Base-by-base conservation (phyloP, 2,888 invertebrate species). In the Sarcophaga rosellei region DNA sequence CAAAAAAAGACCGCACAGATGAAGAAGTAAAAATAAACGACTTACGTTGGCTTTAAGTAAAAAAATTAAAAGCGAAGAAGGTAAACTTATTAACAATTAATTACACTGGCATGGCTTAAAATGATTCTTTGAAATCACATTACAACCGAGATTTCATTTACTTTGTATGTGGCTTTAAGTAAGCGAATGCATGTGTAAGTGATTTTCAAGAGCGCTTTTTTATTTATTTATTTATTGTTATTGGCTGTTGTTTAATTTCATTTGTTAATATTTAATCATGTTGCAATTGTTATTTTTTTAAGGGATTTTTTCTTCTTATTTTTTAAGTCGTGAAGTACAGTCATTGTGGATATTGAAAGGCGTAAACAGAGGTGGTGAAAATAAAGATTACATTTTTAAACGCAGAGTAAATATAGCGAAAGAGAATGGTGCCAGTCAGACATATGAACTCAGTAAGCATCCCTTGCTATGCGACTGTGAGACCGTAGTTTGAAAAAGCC, bases 21-120 rank as follows among this genome's bases (percentile, higher is more conserved):
- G 11, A 47, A 47, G 15, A 15, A 47, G 5, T 4, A 35, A 65
- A n/a, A 17, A 65, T 1, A 65, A 65, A 65, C n/a, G 15, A 63
- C 62, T 63, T 23, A 63, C 15, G 35, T 66, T 44, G 6, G 17
- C 5, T 25, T 65, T 10, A 63, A 6, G 35, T 35, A 47, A 47
- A 3, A 47, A 47, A 47, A 15, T 47, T 4, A 47, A 47, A 47
- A 47, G 11, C 12, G 44, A 35, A 12, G 44, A 47, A 15, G 23
- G n/a, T 23, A 68, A 68, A 47, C 68, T 68, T 69, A 53, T 69
- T 69, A 23, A 23, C 11, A 69, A 23, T 69, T 47, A 69, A 53
- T 69, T 69, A 69, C 35, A 35, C 47, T 53, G 3, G 53, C 10
- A 23, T 69, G 21, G 11, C 25, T 69, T 69, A 53, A 69, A 10